A percentile compares a stretch with the other conserved stretches of the same genome.
Conservation (phyloP, 1,140 invertebrate genomes). For the Microplitis mediator region DNA sequence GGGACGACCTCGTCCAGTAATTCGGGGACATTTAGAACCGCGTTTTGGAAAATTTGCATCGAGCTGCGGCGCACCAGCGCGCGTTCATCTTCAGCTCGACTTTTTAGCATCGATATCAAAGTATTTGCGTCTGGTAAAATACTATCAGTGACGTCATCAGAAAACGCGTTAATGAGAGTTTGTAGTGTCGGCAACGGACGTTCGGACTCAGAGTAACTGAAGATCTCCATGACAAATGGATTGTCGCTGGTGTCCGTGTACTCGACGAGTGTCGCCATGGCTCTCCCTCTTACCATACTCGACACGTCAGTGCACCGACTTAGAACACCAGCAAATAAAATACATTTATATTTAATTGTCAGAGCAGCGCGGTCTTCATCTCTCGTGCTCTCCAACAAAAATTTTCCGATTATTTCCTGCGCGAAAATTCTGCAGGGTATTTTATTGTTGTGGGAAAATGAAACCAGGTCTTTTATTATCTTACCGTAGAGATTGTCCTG, state of each 20-base stretch:
- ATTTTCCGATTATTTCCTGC: conserved; percentile 64
- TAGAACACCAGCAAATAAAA: conserved; percentile 62
- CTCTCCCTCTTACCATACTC: conserved; percentile 66
- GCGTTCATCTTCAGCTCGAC: conserved; percentile 65
- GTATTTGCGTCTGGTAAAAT: conserved; percentile 51
- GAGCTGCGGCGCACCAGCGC: conserved; percentile 67
- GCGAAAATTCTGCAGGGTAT: conserved; percentile 63
- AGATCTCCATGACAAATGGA: conserved; percentile 59
- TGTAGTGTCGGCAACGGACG: conserved; percentile 37
- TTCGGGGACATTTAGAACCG: conserved; percentile 34
- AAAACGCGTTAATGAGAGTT: conserved; percentile 35
- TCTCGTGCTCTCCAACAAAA: conserved; percentile 52
- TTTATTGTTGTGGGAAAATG: conserved; percentile 62
- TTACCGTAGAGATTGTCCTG: conserved; percentile 35
- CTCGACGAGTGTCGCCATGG: conserved; percentile 63
- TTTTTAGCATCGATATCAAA: conserved; percentile 59
- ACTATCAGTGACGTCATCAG: conserved; percentile 35
- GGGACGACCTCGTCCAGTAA: conserved; percentile 31
- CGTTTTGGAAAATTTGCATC: conserved; percentile 60
- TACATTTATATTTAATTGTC: conserved; percentile 49
- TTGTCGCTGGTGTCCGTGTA: conserved; percentile 56
- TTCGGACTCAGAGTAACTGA: conserved; percentile 37
- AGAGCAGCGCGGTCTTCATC: conserved; percentile 6
- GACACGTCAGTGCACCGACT: conserved; percentile 65
- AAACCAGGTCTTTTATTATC: conserved; percentile 62